Base-by-base conservation (phyloP, 2,888 invertebrate species). In the Chalcosyrphus nemorum region DNA sequence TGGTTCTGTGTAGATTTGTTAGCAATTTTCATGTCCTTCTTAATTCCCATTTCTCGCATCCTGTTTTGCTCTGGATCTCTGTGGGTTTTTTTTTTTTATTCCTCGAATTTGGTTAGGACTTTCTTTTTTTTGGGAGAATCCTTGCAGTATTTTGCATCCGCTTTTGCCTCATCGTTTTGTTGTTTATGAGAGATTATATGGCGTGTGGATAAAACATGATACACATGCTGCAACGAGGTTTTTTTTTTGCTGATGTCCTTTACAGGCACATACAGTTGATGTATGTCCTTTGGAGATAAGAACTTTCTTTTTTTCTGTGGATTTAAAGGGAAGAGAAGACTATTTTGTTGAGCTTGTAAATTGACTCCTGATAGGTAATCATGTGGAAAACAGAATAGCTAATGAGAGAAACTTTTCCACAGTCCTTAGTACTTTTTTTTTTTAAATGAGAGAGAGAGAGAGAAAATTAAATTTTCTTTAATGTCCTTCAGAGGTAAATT, bases 1-100 rank as follows among this genome's bases (percentile, higher is more conserved):
- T 38, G 38, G 29, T 17, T 45, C 17, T 59, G 21, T 59, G 21
- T 54, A 59, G 74, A 80, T 80, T 81, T 81, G 76, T 57, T 76
- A 59, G 70, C 38, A 76, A 76, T 81, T 71, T 76, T 76, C 70
- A 43, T 76, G 70, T 71, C 61, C 76, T 76, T 75, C 50, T 21
- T 59, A 70, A 50, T 63, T 50, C 41, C 61, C 47, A 52, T 63
- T 43, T 38, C 6, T 11, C 15, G 2, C 11, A 15, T 24, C 24
- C 52, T 19, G 52, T 41, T 47, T 4, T 43, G 19, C 52, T 27
- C 29, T 38, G 35, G 2, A n/a, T 35, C 24, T 57, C 24, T 43
- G 13, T 24, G 47, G 7, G n/a, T 32, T 54, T 43, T 1, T 38
- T 61, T 72, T 41, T 27, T 54, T 61, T 66, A 56, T n/a, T 19